Percentiles rank a stretch among this genome's conserved stretches.
Evolutionary conservation across 2,113 vertebrate genomes (phyloP).

Genomic region (Proterorhinus semilunaris): DNA sequence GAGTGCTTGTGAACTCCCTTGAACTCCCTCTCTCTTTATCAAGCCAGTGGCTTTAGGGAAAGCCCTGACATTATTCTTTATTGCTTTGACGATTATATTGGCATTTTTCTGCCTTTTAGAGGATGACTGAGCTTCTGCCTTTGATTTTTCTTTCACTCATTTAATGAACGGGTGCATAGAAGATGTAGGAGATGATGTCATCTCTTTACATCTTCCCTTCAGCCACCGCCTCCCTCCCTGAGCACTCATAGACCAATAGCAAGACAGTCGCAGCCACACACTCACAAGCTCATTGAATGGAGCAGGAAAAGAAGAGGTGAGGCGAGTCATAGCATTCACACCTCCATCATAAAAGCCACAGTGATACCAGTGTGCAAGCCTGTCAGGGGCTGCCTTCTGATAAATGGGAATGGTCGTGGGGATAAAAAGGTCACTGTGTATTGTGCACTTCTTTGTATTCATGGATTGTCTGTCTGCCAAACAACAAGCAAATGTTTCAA

Average conservation of each 20-base stretch:
- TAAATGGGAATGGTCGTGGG: slow-evolving; percentile 65
- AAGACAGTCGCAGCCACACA: slow-evolving; percentile 29
- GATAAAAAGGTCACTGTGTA: slow-evolving; percentile 63
- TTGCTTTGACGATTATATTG: slow-evolving; percentile 68
- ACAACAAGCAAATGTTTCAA: not conserved
- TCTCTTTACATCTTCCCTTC: slow-evolving; percentile 47
- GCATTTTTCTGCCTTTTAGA: slow-evolving; percentile 69
- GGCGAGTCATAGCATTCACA: slow-evolving; percentile 59
- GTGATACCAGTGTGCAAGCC: slow-evolving; percentile 61
- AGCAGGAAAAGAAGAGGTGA: slow-evolving; percentile 39
- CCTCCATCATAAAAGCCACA: slow-evolving; percentile 66
- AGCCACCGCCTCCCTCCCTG: slow-evolving; percentile 33
- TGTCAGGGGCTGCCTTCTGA: slow-evolving; percentile 45
- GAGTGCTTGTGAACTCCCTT: slow-evolving; percentile 62
- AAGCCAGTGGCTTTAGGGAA: slow-evolving; percentile 59
- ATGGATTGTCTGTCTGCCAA: not conserved
- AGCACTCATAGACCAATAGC: slow-evolving; percentile 38
- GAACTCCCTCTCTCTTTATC: slow-evolving; percentile 60
- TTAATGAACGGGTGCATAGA: slow-evolving; percentile 61
- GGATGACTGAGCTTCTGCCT: slow-evolving; percentile 60
- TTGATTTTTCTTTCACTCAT: slow-evolving; percentile 56
- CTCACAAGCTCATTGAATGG: slow-evolving; percentile 9
- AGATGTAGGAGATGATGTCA: slow-evolving; percentile 67
- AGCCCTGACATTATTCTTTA: slow-evolving; percentile 71
- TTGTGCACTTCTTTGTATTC: too few species aligned